Evolutionary conservation across 2,797 vertebrate genomes (phyloP).

Genomic region (Sitta carolinensis): DNA sequence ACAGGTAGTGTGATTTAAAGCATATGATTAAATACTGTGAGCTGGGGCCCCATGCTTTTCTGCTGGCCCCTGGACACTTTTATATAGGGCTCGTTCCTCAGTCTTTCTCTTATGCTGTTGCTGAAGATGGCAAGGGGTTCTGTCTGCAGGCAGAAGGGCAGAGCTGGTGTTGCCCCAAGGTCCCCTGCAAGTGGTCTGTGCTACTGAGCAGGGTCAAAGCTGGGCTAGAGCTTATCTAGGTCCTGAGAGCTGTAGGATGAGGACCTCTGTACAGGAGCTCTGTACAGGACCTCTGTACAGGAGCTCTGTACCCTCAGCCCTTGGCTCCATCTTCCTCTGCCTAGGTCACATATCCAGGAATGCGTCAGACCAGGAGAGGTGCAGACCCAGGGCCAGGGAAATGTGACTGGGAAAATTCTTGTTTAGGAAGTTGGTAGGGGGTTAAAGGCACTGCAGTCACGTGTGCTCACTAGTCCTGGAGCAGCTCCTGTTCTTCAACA

Average conservation of each 20-base stretch:
- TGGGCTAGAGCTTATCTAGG: neutral
- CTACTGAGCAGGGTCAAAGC: neutral
- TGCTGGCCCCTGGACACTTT: neutral
- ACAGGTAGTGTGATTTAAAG: neutral
- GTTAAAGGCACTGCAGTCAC: neutral
- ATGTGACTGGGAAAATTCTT: neutral
- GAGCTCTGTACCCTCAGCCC: neutral
- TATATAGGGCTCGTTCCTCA: neutral
- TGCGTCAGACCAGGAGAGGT: neutral
- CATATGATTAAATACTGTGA: neutral
- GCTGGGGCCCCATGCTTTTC: neutral
- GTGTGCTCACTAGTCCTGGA: neutral
- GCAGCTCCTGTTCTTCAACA: neutral
- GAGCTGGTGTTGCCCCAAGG: neutral
- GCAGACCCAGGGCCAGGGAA: neutral
- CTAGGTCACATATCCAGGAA: neutral
- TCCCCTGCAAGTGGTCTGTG: neutral
- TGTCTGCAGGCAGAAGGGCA: neutral
- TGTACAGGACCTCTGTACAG: too few relatives aligned
- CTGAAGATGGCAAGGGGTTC: neutral
- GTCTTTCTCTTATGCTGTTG: neutral
- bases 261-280: too few relatives aligned
- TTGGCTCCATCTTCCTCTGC: neutral
- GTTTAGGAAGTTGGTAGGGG: neutral
- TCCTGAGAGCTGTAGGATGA: neutral